Percentiles rank a stretch among this genome's conserved stretches.
phyloP scores from a whole-genome alignment of 1,140 invertebrate species.

The Anthonomus grandis region DNA sequence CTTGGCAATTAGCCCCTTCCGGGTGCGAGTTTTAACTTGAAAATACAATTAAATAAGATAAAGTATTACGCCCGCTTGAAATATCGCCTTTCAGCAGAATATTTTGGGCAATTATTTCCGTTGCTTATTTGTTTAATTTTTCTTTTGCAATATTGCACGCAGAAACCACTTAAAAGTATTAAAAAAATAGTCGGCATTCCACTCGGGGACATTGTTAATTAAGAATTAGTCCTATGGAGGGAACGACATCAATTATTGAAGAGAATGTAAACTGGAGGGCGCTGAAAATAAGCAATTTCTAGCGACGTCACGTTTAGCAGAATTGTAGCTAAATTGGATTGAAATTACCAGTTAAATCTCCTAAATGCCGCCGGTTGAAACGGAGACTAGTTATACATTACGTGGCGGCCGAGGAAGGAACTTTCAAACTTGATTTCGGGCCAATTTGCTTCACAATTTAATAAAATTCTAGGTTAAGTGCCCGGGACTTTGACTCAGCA shows the following conservation, averaged over 20 bases:
- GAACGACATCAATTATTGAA: not conserved
- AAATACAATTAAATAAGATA: slow-evolving; percentile 22
- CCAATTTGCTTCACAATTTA: no score
- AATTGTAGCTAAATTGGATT: slow-evolving; percentile 13
- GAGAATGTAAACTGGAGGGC: not conserved
- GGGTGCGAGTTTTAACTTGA: slow-evolving; percentile 10
- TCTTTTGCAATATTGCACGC: no score
- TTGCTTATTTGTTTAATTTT: no score
- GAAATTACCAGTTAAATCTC: slow-evolving; percentile 13
- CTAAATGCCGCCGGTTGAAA: slow-evolving; percentile 5
- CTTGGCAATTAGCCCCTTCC: slow-evolving; percentile 15
- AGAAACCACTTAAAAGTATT: no score
- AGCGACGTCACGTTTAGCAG: slow-evolving; percentile 1
- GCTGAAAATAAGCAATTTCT: slow-evolving; percentile 5
- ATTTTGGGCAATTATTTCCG: no score
- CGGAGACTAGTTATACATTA: slow-evolving; percentile 6
- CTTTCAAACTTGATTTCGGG: not conserved
- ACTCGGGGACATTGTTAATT: no score
- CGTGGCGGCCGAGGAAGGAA: not conserved
- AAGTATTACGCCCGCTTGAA: slow-evolving; percentile 17
- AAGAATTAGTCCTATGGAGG: no score
- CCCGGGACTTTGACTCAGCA: no score
- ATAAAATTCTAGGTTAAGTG: no score
- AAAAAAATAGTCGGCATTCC: no score
- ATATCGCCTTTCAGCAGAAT: slow-evolving; percentile 5